A percentile compares a stretch with the other conserved stretches of the same genome.
Conservation (phyloP, 2,797 vertebrate genomes). For the Ctenopoma multispine region DNA sequence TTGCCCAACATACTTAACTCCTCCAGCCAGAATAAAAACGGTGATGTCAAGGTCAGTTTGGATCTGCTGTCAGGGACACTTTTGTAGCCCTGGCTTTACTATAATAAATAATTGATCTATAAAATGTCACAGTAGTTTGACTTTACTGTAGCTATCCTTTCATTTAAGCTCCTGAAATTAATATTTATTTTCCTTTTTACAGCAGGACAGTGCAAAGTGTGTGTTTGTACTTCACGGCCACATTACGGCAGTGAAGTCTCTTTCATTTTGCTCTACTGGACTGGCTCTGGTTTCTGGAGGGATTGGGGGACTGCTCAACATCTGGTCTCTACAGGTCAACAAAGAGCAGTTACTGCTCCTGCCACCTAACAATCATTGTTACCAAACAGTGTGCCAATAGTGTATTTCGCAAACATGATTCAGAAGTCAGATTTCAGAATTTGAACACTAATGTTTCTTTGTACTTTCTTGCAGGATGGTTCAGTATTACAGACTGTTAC, state of each 20-base stretch:
- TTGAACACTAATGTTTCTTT: slow-evolving; percentile 19
- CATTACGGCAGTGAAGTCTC: slow-evolving; percentile 85
- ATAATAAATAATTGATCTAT: background rate
- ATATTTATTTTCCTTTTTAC: slow-evolving; percentile 26
- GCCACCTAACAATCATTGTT: background rate
- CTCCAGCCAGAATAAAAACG: slow-evolving; percentile 72
- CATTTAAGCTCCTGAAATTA: background rate
- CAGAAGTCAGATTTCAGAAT: background rate
- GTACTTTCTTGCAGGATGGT: slow-evolving; percentile 80
- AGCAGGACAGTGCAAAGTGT: slow-evolving; percentile 81
- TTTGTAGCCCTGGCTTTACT: background rate
- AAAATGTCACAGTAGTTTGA: background rate
- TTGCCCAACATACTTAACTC: slow-evolving; percentile 77
- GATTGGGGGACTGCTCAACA: slow-evolving; percentile 86
- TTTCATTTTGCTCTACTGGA: slow-evolving; percentile 85
- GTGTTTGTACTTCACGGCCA: slow-evolving; percentile 85
- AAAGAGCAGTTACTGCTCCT: slow-evolving; percentile 13
- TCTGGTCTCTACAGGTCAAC: slow-evolving; percentile 87
- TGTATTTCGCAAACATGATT: background rate
- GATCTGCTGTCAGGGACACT: slow-evolving; percentile 2
- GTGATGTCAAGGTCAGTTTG: slow-evolving; percentile 76
- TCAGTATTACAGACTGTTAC: slow-evolving; percentile 86
- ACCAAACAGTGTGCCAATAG: too few relatives aligned
- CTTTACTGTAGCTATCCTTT: background rate
- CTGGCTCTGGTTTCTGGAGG: slow-evolving; percentile 85